phyloP scores from a whole-genome alignment of 2,888 invertebrate genomes.

The Bombyx huttoni region DNA sequence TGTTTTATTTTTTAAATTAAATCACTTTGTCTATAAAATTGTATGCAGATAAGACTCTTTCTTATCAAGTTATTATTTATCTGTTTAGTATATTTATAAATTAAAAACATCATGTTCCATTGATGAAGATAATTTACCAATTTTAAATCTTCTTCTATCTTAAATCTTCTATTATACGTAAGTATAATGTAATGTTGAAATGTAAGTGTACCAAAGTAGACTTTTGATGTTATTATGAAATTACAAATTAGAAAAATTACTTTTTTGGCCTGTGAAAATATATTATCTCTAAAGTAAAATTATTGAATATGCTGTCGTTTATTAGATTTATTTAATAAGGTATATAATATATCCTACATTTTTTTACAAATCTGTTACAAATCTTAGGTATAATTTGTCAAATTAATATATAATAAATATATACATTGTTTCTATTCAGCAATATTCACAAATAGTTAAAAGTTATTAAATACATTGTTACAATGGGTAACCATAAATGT shows the following conservation, averaged over 20 bases:
- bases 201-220: constrained; percentile 17
- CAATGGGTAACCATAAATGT: too few species aligned
- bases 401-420: too few species aligned
- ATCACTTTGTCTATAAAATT: background rate
- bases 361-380: background rate
- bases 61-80: background rate
- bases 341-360: background rate
- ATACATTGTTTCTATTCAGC: too few species aligned
- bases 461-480: too few species aligned
- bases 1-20: background rate
- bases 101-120: constrained; percentile 5
- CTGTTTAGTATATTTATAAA: constrained; percentile 1
- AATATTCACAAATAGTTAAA: too few species aligned
- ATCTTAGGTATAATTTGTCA: background rate
- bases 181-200: constrained; percentile 10
- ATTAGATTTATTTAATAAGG: background rate
- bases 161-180: background rate
- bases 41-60: background rate
- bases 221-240: constrained; percentile 10
- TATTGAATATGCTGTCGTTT: background rate
- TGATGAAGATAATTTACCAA: too few species aligned
- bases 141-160: background rate
- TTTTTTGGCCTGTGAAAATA: background rate
- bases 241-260: constrained; percentile 6
- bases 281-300: background rate